These are phyloP conservation scores for Circaetus cinerascens DNA, from an alignment of 2,113 vertebrate species.

Conservation along the genomic window DNA sequence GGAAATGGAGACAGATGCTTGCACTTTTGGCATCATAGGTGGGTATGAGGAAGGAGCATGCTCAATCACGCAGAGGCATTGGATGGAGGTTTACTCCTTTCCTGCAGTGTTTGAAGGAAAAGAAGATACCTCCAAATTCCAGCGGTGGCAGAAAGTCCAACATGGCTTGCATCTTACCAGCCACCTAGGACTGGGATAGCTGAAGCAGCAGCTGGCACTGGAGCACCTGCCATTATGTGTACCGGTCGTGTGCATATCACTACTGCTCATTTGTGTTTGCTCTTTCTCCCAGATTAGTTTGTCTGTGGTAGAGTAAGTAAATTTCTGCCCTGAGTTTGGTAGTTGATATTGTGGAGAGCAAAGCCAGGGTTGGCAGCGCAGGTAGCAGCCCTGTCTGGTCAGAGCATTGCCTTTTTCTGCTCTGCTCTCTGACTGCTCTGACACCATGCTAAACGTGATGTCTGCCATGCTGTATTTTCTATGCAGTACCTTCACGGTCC, in stretches of 20 bases:
- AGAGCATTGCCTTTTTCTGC: not conserved
- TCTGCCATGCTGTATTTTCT: not conserved
- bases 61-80: not conserved
- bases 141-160: not conserved
- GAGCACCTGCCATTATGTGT: accelerated
- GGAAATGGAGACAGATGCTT: not conserved
- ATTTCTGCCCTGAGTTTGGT: not conserved
- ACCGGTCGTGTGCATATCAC: accelerated
- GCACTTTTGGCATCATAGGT: not conserved
- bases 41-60: not conserved
- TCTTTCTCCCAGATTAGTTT: not conserved
- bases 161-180: not conserved
- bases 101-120: not conserved
- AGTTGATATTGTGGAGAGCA: not conserved
- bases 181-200: not conserved
- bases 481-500: not conserved
- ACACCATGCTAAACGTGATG: accelerated
- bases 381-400: not conserved
- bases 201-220: not conserved
- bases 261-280: not conserved
- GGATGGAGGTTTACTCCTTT: not conserved
- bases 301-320: not conserved
- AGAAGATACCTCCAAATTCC: not conserved
- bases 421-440: not conserved
- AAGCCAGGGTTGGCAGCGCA: not conserved